A percentile compares a stretch with the other conserved stretches of the same genome.
phyloP scores from a whole-genome alignment of 2,113 vertebrate species.

The Nesoenas mayeri region DNA sequence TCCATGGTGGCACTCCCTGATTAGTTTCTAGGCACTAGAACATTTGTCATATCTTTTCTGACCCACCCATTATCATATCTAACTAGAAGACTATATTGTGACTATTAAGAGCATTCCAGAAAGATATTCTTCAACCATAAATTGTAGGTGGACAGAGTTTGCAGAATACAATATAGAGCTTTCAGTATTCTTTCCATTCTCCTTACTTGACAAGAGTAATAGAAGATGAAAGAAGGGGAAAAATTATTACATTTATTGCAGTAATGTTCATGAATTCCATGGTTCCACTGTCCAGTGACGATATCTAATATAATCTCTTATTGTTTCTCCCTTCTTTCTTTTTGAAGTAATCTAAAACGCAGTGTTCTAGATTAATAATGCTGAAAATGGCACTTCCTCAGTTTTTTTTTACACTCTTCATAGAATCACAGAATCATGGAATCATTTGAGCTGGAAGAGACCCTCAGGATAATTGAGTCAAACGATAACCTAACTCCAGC shows the following conservation, averaged over 20 bases:
- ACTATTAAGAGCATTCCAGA: not conserved
- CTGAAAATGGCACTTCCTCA: not conserved
- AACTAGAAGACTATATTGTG: not conserved
- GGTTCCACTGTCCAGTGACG: not conserved
- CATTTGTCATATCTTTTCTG: not conserved
- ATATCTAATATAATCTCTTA: not conserved
- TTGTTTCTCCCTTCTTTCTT: not conserved
- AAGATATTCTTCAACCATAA: not conserved
- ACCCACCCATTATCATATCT: not conserved
- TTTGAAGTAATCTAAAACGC: not conserved
- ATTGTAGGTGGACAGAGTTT: not conserved
- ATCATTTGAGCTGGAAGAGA: no score
- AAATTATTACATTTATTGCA: not conserved
- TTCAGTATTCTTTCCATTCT: not conserved
- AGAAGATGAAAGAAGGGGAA: not conserved
- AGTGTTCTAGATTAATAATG: not conserved
- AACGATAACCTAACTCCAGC: no score
- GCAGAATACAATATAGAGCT: not conserved
- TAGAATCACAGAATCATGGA: no score
- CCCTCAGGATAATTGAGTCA: no score
- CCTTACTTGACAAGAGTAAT: not conserved
- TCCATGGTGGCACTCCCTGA: not conserved
- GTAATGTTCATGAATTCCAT: not conserved
- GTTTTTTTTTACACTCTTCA: not conserved
- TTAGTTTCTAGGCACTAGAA: not conserved